Percentiles rank a stretch among this genome's conserved stretches.
Conservation (phyloP, 2,888 invertebrate species). For the Siphonodentalium dalli region DNA sequence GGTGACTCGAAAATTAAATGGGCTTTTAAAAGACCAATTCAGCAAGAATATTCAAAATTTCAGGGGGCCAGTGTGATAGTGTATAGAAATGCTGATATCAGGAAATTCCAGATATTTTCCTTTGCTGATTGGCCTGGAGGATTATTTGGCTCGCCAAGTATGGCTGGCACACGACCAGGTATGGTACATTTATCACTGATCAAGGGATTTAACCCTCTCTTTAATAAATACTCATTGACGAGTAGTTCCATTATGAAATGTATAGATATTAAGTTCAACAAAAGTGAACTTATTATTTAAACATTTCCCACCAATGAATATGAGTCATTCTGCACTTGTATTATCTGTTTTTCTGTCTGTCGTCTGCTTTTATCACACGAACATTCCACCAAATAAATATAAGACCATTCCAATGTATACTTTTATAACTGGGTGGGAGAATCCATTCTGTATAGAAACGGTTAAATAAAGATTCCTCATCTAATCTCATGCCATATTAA, state of each 20-base stretch:
- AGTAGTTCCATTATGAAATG: background rate
- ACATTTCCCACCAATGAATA: background rate
- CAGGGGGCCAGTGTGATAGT: constrained; percentile 61
- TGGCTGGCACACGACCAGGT: constrained; percentile 62
- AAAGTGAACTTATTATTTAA: background rate
- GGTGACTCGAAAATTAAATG: too few species aligned
- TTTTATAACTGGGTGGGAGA: too few species aligned
- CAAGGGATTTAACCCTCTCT: background rate
- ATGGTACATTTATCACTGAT: background rate
- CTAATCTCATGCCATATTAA: too few species aligned
- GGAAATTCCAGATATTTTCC: constrained; percentile 58
- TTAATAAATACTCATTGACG: background rate
- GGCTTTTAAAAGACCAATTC: too few species aligned
- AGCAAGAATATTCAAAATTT: too few species aligned
- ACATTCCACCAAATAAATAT: too few species aligned
- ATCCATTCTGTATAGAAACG: too few species aligned
- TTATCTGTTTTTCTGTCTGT: too few species aligned
- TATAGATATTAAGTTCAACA: background rate
- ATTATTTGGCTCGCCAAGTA: constrained; percentile 59
- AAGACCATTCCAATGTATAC: too few species aligned
- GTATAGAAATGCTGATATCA: constrained; percentile 49
- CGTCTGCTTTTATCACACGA: too few species aligned
- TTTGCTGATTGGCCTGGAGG: constrained; percentile 62
- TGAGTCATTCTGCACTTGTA: background rate
- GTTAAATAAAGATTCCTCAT: too few species aligned